Base-by-base conservation (phyloP, 1,140 invertebrate genomes). In the Drosophila asahinai region DNA sequence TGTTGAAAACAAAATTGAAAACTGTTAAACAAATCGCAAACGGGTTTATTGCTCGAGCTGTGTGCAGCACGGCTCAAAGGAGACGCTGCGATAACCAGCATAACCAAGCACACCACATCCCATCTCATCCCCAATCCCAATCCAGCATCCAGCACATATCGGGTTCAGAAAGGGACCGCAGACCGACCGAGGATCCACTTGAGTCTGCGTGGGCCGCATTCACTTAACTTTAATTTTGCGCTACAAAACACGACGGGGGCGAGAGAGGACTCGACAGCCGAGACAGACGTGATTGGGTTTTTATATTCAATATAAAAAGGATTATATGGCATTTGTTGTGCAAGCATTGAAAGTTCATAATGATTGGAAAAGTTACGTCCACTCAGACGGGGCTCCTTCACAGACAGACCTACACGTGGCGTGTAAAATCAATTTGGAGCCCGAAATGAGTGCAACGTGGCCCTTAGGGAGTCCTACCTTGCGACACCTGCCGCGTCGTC, bases 301-400 rank as follows among this genome's bases (percentile, higher is more conserved):
- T 90, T 90, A 86, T 90, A 90, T 90, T 90, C 86, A 90, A 90
- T 90, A 90, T 91, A 90, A 86, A 90, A 90, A 90, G 86, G 86
- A 86, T 90, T 90, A 90, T 84, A 89, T 78, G 78, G 74, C 70
- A 55, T 71, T 83, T 80, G 65, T 84, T 83, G 33, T 64, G 71
- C 77, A 52, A 33, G 54, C 74, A 74, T 71, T 78, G 76, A 73
- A 75, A 86, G 76, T 86, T 86, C 81, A 90, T 90, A 82, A 90
- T 90, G 89, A 90, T 90, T 90, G 86, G 86, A 90, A 90, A 90
- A 90, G 79, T 90, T 90, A 86, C 63, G 71, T 67, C 66, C 74
- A 49, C 43, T 67, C 79, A 82, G 61, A 65, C 66, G 62, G 22
- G 22, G 49, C 33, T 54, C 48, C 66, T 36, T 36, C 14, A 11